These are phyloP conservation scores for Vireo griseus DNA, from an alignment of 2,797 vertebrate genomes.

Conservation along the genomic window DNA sequence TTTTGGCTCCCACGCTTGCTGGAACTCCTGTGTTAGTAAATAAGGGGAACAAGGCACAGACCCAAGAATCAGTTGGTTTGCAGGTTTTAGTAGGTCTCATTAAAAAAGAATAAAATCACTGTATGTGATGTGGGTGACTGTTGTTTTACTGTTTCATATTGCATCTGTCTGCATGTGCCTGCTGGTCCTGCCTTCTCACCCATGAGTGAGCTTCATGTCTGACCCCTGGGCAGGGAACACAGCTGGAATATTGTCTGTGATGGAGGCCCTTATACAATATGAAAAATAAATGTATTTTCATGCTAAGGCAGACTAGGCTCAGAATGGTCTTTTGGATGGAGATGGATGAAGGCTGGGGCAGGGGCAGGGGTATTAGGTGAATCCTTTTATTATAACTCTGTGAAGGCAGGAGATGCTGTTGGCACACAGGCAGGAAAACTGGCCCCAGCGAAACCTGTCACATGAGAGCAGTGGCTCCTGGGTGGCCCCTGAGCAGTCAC, in stretches of 20 bases:
- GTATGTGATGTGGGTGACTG: not conserved
- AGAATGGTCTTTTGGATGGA: not conserved
- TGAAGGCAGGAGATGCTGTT: not conserved
- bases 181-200: not conserved
- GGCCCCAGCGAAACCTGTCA: rapidly evolving
- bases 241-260: not conserved
- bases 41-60: not conserved
- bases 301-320: not conserved
- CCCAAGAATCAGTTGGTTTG: not conserved
- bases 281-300: rapidly evolving
- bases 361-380: not conserved
- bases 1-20: not conserved
- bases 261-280: rapidly evolving
- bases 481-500: not conserved
- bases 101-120: not conserved
- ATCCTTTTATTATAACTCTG: not conserved
- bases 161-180: not conserved
- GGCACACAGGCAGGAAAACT: not conserved
- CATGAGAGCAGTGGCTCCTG: rapidly evolving
- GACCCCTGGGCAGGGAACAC: not conserved
- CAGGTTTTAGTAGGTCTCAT: not conserved
- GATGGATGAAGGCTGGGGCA: not conserved
- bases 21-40: not conserved
- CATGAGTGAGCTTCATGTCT: rapidly evolving
- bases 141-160: not conserved